Evolutionary conservation across 2,113 vertebrate genomes (phyloP), one percentile per base, ranked within the genome.

Genomic region (Calidris pugnax): DNA sequence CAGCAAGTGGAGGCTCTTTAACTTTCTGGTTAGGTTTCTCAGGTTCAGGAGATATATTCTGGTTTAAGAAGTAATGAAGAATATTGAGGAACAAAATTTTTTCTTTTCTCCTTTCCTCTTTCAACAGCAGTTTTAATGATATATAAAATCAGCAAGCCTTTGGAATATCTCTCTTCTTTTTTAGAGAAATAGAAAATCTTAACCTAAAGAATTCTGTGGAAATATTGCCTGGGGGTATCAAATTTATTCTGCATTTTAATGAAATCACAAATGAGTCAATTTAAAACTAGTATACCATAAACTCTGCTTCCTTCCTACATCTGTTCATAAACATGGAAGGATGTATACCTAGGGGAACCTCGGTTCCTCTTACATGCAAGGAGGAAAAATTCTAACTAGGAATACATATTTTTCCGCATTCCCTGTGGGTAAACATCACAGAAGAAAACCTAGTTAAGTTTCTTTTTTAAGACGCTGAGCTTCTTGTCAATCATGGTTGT

Each of bases 171-270:
- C 4, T 27, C 75, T 66, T 78, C 66, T 17, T 85, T 96, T 95
- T 88, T 64, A 73, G 84, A 93, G 83, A 78, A 93, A 82, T 43
- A 89, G 47, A 71, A 88, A 86, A 57, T 77, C 75, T 94, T 81
- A 96, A 87, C 74, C 55, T 93, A 80, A 90, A 95, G 85, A 91
- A 79, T 90, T 88, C 68, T 43, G 50, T 81, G 84, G 78, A 88
- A 95, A 92, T 90, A 94, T 88, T 94, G 92, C 97, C 95, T 67
- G 55, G 75, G 91, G 97, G 92, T 73, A 90, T 81, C 33, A 68
- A 94, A 95, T 94, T 96, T 93, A 93, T 93, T 79, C 92, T 96
- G 80, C 81, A 96, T 97, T 91, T 96, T 96, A 97, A 96, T 96
- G 93, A 97, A 90, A 88, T 88, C 89, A 95, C 93, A 97, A 96